Evolutionary conservation across 2,797 vertebrate genomes (phyloP), one percentile per base, ranked within the genome.

Genomic region (Hozukius guyotensis): DNA sequence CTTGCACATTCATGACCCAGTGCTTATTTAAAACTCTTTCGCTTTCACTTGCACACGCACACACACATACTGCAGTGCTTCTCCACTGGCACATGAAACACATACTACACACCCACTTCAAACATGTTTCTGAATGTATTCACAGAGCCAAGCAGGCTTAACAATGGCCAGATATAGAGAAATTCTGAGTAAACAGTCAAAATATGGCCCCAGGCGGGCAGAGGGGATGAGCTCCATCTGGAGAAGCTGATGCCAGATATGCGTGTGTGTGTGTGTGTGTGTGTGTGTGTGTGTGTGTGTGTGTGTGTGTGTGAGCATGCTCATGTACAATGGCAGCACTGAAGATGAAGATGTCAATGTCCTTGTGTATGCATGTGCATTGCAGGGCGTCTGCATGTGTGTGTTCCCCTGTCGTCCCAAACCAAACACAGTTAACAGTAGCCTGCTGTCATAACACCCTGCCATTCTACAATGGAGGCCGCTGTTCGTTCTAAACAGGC

Each of bases 351-450:
- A 89, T 81, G 74, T 92, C 82, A 90, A 18, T 88, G 86, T 89
- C 77, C 42, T 77, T 71, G 75, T 84, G 74, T 74, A 75, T 88
- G 80, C 63, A 77, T 83, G 46, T 72, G 78, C 70, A 75, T 82
- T 82, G 62, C 59, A 27, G 71, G 74, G 72, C 59, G 80, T 87
- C 81, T 84, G 88, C 73, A 72, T 91, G 85, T 91, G 90, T 90
- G 89, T 92, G 85, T 87, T 90, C 87, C 78, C 80, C 74, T 69
- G 87, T 92, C 83, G 88, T 92, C 85, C 88, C 81, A 93, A 93
- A 92, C 80, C 87, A 92, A 94, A 93, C 88, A 92, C 89, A 92
- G 90, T 92, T 93, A 93, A 93, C 92, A 92, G 90, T 95, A 95
- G 94, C 92, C 85, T 92, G 88, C 89, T 94, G 91, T 94, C 92